phyloP scores from a whole-genome alignment of 2,797 vertebrate species.

The Spondyliosoma cantharus region DNA sequence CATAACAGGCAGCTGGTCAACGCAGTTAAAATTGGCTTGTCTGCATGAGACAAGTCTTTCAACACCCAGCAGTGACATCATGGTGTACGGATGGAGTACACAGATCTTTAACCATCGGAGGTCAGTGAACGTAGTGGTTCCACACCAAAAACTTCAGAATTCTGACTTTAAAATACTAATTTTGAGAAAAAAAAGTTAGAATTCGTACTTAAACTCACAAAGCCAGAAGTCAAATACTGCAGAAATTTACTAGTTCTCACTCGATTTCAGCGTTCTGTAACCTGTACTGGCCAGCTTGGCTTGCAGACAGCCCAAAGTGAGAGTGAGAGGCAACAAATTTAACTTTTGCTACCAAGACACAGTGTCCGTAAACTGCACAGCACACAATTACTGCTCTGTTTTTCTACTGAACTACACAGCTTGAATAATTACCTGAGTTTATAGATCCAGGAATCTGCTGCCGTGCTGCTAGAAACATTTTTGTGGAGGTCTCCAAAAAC shows the following conservation, averaged over 20 bases:
- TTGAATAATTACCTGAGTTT: constrained; percentile 83
- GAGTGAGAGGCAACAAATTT: too few relatives aligned
- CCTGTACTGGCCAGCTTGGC: too few relatives aligned
- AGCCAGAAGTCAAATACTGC: too few relatives aligned
- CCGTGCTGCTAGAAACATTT: constrained; percentile 91
- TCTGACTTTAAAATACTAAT: not conserved
- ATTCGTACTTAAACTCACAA: too few relatives aligned
- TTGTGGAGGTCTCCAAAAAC: constrained; percentile 93
- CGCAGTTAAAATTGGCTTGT: not conserved
- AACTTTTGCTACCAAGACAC: not conserved
- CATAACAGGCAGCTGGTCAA: not conserved
- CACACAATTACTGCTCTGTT: not conserved
- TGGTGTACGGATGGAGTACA: not conserved
- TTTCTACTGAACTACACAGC: not conserved
- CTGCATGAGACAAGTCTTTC: not conserved
- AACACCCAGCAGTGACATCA: not conserved
- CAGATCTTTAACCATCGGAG: not conserved
- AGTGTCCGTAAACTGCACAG: not conserved
- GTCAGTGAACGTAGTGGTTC: not conserved
- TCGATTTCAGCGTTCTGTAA: too few relatives aligned
- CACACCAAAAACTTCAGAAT: too few relatives aligned
- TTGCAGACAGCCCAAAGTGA: too few relatives aligned
- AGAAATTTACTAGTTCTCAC: too few relatives aligned
- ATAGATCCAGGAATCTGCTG: constrained; percentile 84
- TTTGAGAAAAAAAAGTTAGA: too few relatives aligned